Percentiles rank a stretch among this genome's conserved stretches.
Evolutionary conservation across 2,888 invertebrate species (phyloP).

Genomic region (Dryomyza anilis): DNA sequence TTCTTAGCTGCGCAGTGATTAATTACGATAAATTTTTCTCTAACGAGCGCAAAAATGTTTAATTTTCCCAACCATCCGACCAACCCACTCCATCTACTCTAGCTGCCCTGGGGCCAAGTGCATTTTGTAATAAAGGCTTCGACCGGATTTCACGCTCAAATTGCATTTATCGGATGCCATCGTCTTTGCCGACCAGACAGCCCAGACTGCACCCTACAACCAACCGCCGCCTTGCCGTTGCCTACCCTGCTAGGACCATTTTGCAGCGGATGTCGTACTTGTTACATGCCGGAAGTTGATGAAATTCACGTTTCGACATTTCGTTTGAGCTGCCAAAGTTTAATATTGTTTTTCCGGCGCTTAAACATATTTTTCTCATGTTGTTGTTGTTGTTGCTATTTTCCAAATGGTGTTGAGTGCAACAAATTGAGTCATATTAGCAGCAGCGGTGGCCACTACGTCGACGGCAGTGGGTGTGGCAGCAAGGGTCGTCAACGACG

Average conservation of each 20-base stretch:
- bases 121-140: neutral
- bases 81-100: no score
- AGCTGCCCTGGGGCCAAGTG: no score
- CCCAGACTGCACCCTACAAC: neutral
- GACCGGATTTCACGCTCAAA: neutral
- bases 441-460: no score
- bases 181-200: neutral
- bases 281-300: slow-evolving; percentile 26
- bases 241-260: neutral
- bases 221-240: neutral
- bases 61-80: neutral
- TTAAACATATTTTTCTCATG: slow-evolving; percentile 11
- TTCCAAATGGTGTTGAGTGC: slow-evolving; percentile 5
- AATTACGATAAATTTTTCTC: slow-evolving; percentile 12
- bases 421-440: slow-evolving; percentile 22
- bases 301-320: slow-evolving; percentile 27
- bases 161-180: slow-evolving; percentile 2
- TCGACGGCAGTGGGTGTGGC: neutral
- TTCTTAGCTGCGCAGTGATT: neutral
- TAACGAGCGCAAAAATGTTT: neutral
- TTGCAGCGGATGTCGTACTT: slow-evolving; percentile 25
- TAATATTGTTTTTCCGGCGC: slow-evolving; percentile 25
- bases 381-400: neutral
- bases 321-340: slow-evolving; percentile 17
- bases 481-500: slow-evolving; percentile 9